These are phyloP conservation scores for Limosa lapponica DNA, from an alignment of 2,797 vertebrate genomes.

Conservation along the genomic window DNA sequence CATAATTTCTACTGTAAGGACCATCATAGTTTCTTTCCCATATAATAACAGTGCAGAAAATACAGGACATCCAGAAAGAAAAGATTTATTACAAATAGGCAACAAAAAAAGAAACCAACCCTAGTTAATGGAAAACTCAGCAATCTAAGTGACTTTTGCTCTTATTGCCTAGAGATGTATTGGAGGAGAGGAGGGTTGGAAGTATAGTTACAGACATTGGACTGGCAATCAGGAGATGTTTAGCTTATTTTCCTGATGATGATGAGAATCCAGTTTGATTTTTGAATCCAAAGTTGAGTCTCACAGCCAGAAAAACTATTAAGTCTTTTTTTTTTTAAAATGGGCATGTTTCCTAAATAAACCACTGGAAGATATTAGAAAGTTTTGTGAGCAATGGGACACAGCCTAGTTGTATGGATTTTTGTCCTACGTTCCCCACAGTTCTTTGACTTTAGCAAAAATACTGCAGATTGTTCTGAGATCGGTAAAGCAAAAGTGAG, in stretches of 20 bases:
- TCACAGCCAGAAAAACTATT: background rate
- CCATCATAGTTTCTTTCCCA: background rate
- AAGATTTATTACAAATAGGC: background rate
- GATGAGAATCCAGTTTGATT: slow-evolving; percentile 31
- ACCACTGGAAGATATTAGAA: background rate
- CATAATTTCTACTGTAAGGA: background rate
- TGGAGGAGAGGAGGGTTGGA: background rate
- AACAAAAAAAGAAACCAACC: background rate
- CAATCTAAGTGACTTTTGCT: background rate
- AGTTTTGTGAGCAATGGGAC: background rate
- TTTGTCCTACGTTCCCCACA: background rate
- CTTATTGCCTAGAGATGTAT: background rate
- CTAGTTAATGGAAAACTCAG: background rate
- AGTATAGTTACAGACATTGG: background rate
- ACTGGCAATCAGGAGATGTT: background rate
- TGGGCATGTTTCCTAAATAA: background rate
- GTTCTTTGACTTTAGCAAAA: background rate
- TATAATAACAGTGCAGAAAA: background rate
- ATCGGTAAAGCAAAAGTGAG: background rate
- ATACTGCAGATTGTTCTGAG: background rate
- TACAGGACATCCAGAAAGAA: background rate
- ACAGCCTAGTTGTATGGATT: background rate
- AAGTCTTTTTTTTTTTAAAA: background rate
- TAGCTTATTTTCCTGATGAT: slow-evolving; percentile 31
- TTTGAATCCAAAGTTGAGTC: background rate